Evolutionary conservation across 2,113 vertebrate genomes (phyloP).

Genomic region (Phoenicopterus ruber): DNA sequence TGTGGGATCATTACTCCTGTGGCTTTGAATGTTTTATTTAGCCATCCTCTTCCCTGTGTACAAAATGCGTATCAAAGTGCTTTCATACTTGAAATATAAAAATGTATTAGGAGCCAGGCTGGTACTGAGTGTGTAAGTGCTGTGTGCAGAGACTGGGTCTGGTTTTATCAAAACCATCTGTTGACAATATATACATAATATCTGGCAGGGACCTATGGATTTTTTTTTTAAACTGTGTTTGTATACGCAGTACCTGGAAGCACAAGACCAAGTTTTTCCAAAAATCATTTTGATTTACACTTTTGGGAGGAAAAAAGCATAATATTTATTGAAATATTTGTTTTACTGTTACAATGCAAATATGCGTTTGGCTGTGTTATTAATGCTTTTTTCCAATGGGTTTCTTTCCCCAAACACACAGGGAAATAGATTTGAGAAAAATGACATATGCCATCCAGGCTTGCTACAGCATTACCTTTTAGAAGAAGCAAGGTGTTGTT

Average conservation of each 20-base stretch:
- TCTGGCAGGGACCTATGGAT: background rate
- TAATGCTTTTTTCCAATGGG: background rate
- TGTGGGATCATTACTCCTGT: background rate
- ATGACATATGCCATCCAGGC: background rate
- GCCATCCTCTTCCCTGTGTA: background rate
- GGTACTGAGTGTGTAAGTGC: background rate
- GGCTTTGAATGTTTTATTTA: background rate
- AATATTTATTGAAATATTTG: background rate
- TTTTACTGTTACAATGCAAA: background rate
- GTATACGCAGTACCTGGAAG: background rate
- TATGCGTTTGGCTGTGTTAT: background rate
- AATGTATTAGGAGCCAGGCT: background rate
- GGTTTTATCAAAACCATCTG: background rate
- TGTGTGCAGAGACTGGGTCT: background rate
- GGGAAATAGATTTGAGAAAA: background rate
- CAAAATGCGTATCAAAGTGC: background rate
- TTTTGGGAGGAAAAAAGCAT: background rate
- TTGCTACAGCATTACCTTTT: background rate
- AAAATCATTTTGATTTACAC: background rate
- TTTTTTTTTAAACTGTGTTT: background rate
- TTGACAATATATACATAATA: background rate
- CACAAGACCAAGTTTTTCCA: background rate
- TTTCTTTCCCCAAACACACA: background rate
- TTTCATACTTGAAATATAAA: background rate
- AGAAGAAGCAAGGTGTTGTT: background rate